phyloP scores from a whole-genome alignment of 2,113 vertebrate species.

The Dasypus novemcinctus region DNA sequence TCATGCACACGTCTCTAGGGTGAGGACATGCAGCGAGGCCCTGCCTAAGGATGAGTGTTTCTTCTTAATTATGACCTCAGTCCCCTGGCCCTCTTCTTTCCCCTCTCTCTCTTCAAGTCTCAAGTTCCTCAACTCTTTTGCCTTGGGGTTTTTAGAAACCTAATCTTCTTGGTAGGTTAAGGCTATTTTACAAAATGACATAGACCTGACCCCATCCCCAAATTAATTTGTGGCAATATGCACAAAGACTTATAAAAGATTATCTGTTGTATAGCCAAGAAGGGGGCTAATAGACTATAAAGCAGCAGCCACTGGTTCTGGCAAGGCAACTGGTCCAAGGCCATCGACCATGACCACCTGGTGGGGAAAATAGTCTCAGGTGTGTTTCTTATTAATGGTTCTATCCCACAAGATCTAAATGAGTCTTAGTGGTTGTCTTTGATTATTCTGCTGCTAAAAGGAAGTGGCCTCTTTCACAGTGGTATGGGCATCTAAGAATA shows the following conservation, averaged over 20 bases:
- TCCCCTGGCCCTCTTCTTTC: no score
- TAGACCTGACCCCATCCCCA: not conserved
- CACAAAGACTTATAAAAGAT: not conserved
- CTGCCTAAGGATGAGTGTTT: no score
- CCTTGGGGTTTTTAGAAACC: no score
- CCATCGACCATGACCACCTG: fast-evolving
- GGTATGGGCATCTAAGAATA: not conserved
- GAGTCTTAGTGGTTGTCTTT: not conserved
- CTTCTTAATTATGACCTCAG: no score
- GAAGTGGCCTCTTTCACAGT: not conserved
- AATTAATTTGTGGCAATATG: not conserved
- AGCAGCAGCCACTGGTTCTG: fast-evolving
- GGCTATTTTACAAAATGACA: not conserved
- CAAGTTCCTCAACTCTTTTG: no score
- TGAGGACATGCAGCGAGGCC: no score
- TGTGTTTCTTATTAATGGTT: not conserved
- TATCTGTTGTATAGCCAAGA: no score
- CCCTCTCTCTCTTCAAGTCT: no score
- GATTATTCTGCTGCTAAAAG: not conserved
- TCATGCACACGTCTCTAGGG: no score
- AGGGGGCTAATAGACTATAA: not conserved
- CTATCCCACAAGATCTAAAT: not conserved
- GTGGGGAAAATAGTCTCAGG: not conserved
- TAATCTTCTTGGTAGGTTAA: not conserved
- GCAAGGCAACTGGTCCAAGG: fast-evolving